phyloP scores from a whole-genome alignment of 1,140 invertebrate species.

The Eupeodes corollae region DNA sequence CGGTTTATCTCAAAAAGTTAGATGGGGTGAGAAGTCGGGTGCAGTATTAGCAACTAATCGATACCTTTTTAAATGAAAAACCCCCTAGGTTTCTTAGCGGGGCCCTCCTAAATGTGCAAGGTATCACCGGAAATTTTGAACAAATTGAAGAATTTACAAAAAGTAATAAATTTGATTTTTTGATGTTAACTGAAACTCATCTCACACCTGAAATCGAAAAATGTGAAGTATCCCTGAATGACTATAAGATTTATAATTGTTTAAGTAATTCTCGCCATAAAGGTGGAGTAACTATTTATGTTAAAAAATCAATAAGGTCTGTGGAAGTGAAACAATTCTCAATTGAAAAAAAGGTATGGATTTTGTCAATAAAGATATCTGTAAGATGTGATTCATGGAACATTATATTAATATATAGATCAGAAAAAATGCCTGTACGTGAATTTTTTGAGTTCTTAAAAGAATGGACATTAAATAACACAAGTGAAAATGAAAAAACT shows the following conservation, averaged over 20 bases:
- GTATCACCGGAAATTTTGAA: constrained; percentile 4
- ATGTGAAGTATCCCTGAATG: constrained; percentile 4
- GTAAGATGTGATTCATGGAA: not conserved
- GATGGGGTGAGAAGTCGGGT: not conserved
- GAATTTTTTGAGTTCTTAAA: not conserved
- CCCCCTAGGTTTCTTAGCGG: not conserved
- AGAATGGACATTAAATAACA: not conserved
- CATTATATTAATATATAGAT: not conserved
- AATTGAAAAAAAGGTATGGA: not conserved
- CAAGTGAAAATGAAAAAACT: not conserved
- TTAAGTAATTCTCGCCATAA: constrained; percentile 1
- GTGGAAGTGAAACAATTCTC: not conserved
- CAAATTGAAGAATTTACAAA: constrained; percentile 6
- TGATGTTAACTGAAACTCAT: constrained; percentile 6
- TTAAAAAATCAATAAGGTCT: constrained; percentile 1
- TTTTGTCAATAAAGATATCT: not conserved
- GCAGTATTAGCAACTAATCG: not conserved
- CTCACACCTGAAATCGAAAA: constrained; percentile 2
- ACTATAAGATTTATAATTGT: constrained; percentile 3
- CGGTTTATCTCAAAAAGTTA: not conserved
- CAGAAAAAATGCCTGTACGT: not conserved
- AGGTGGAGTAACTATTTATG: constrained; percentile 8
- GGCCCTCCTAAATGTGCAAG: constrained; percentile 3
- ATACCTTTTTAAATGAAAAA: not conserved
- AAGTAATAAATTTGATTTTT: not conserved